These are phyloP conservation scores for Coecobrya sp. DNA, from an alignment of 2,888 invertebrate genomes.

Conservation along the genomic window DNA sequence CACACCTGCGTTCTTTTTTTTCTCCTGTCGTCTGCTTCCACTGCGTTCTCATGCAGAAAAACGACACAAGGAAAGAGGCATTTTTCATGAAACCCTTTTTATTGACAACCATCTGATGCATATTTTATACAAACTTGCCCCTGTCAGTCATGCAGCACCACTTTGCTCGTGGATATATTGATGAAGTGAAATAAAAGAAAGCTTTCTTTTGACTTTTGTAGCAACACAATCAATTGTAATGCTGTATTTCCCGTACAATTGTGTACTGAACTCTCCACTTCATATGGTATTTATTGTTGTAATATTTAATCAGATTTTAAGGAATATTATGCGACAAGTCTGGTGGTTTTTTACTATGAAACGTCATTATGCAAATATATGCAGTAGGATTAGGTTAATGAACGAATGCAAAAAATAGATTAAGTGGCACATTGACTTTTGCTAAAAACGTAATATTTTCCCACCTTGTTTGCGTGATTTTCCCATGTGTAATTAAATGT, in stretches of 20 bases:
- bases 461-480: too few relatives aligned
- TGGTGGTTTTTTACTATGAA: too few relatives aligned
- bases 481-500: background rate
- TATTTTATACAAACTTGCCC: slow-evolving; percentile 67
- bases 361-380: too few relatives aligned
- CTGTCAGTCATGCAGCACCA: slow-evolving; percentile 46
- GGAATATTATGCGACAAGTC: too few relatives aligned
- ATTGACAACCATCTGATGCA: slow-evolving; percentile 65
- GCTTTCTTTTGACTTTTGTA: background rate
- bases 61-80: slow-evolving; percentile 24
- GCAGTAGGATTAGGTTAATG: too few relatives aligned
- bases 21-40: background rate
- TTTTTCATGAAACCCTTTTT: slow-evolving; percentile 61
- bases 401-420: too few relatives aligned
- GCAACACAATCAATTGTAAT: background rate
- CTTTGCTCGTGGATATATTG: slow-evolving; percentile 4
- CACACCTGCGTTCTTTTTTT: slow-evolving; percentile 67
- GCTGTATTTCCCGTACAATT: background rate
- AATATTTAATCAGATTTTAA: background rate
- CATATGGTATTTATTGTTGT: too few relatives aligned
- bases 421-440: too few relatives aligned
- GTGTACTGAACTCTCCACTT: background rate
- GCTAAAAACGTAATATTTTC: too few relatives aligned
- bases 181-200: slow-evolving; percentile 51
- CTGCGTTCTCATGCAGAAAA: slow-evolving; percentile 48